These are phyloP conservation scores for Phalacrocorax brasilianus DNA, from an alignment of 2,113 vertebrate genomes.

Conservation along the genomic window DNA sequence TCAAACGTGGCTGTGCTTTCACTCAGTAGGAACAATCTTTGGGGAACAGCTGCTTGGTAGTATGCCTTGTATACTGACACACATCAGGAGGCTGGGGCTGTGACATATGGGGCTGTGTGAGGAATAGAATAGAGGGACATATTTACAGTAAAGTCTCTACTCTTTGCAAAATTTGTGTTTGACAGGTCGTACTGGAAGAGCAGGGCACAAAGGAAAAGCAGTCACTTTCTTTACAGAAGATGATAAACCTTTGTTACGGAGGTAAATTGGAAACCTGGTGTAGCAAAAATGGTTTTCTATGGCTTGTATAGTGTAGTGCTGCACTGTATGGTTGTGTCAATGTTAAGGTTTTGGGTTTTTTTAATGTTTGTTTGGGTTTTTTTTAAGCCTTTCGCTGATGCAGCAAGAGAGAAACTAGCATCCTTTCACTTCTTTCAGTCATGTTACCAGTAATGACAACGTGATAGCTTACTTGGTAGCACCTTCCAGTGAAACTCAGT, in stretches of 20 bases:
- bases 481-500: not conserved
- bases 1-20: not conserved
- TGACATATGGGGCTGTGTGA: not conserved
- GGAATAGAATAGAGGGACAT: not conserved
- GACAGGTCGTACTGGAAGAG: slow-evolving; percentile 93
- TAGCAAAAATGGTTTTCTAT: not conserved
- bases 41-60: not conserved
- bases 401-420: not conserved
- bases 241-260: slow-evolving; percentile 93
- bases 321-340: not conserved
- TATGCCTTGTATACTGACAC: rapidly evolving
- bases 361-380: too few species aligned
- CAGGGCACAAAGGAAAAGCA: slow-evolving; percentile 89
- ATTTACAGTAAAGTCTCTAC: not conserved
- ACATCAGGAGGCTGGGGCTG: not conserved
- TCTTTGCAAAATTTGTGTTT: not conserved
- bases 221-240: slow-evolving; percentile 97
- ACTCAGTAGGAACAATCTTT: rapidly evolving
- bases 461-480: not conserved
- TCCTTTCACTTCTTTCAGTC: not conserved
- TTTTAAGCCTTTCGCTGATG: not conserved
- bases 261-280: slow-evolving; percentile 68
- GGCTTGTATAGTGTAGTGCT: not conserved
- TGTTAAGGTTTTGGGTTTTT: too few species aligned
- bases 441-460: not conserved